A percentile compares a stretch with the other conserved stretches of the same genome.
Evolutionary conservation across 64 coral and sea anemone species (phyloP).

Genomic region (Stichodactyla mertensii): DNA sequence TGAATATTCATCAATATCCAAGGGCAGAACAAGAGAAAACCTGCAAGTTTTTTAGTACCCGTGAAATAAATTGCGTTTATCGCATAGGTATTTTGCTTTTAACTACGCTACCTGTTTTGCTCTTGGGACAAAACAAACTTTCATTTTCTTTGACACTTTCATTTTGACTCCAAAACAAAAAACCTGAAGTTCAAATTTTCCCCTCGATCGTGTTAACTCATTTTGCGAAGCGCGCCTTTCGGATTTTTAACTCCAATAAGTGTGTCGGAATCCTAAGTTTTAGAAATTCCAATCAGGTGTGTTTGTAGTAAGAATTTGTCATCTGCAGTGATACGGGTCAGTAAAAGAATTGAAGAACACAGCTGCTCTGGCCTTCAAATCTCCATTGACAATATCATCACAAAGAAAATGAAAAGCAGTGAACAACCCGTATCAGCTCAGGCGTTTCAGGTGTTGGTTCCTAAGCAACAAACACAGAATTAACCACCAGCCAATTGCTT

Average conservation of each 20-base stretch:
- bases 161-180: conserved; percentile 2
- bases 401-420: background rate
- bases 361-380: background rate
- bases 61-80: background rate
- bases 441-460: background rate
- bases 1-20: conserved; percentile 22
- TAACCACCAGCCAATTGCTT: background rate
- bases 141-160: conserved; percentile 13
- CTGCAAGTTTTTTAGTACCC: background rate
- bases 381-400: conserved; percentile 4
- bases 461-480: conserved; percentile 1
- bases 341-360: background rate
- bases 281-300: conserved; percentile 9
- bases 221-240: background rate
- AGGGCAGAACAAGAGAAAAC: conserved; percentile 10
- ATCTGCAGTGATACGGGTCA: conserved; percentile 15
- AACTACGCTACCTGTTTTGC: conserved; percentile 3
- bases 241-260: conserved; percentile 4
- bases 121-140: background rate
- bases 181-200: background rate
- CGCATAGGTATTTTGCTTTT: conserved; percentile 2
- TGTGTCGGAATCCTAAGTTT: conserved; percentile 11
- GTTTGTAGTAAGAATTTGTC: background rate
- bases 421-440: conserved; percentile 4
- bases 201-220: background rate